Percentiles rank a stretch among this genome's conserved stretches.
Conservation (phyloP, 2,888 invertebrate species). For the Amblyjoppa fuscipennis region DNA sequence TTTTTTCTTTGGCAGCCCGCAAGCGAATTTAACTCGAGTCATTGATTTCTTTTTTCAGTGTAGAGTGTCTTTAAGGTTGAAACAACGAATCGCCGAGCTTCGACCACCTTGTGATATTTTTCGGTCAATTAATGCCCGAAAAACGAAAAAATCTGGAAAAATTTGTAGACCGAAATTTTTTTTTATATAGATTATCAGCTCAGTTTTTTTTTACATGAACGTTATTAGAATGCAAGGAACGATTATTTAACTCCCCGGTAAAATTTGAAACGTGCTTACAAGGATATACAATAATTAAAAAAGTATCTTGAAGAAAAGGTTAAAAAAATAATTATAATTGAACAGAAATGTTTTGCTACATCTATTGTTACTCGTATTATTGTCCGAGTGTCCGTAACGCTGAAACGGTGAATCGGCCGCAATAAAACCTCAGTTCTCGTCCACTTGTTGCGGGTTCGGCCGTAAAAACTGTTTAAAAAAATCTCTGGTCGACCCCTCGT, state of each 20-base stretch:
- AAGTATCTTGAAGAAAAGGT: slow-evolving; percentile 47
- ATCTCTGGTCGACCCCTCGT: slow-evolving; percentile 22
- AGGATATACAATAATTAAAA: background rate
- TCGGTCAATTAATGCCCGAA: background rate
- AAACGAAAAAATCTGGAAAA: background rate
- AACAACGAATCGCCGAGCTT: slow-evolving; percentile 1
- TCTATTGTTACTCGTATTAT: slow-evolving; percentile 7
- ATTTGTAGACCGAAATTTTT: background rate
- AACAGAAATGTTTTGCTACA: background rate
- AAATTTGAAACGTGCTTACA: background rate
- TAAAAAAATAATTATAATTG: background rate
- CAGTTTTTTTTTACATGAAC: background rate
- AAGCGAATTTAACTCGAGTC: too few species aligned
- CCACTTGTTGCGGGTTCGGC: slow-evolving; percentile 32
- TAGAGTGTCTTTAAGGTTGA: slow-evolving; percentile 18
- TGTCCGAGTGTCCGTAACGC: slow-evolving; percentile 31
- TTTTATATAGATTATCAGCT: background rate
- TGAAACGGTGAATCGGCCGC: slow-evolving; percentile 24
- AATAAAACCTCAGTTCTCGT: slow-evolving; percentile 41
- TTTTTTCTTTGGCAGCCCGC: too few species aligned
- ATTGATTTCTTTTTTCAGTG: too few species aligned
- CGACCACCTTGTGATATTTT: background rate
- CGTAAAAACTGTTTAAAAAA: slow-evolving; percentile 42
- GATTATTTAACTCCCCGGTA: background rate
- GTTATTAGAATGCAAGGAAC: background rate